Base-by-base conservation (phyloP, 2,113 vertebrate species). In the Quiscalus mexicanus region DNA sequence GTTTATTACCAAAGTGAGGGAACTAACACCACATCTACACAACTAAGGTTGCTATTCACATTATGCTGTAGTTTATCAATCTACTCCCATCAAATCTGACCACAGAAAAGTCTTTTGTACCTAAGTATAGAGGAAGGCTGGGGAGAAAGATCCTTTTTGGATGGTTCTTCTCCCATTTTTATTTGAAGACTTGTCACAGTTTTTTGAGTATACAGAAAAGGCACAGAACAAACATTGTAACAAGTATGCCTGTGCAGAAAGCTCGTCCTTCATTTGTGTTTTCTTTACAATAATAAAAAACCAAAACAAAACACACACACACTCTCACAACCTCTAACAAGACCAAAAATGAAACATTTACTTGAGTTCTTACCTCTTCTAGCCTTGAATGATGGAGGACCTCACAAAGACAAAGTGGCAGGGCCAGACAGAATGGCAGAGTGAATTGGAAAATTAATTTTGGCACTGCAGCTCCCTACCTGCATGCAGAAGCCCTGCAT, bases 111-210 rank as follows among this genome's bases (percentile, higher is more conserved):
- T 49, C 31, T 55, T 53, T 30, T 10, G 19, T 19, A 52, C n/a
- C 9, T 33, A 19, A 22, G 6, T 20, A n/a, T 0, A 0, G 4
- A 64, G 21, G 23, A 80, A 80, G 9, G 30, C 2, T 37, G 33
- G 5, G 37, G 33, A 75, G 10, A 12, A 23, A 79, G 15, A 23
- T 5, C 0, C 14, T 23, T 65, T 47, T 41, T 33, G 12, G 10
- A 64, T 44, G 8, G 25, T n/a, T 87, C 23, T 45, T 11, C 35
- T 65, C 17, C 45, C 6, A 13, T 58, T 62, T 56, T 44, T 33
- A 68, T 71, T 73, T 73, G 59, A 22, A 41, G 19, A 60, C 22
- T 62, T 33, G 6, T 18, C 17, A n/a, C 41, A 10, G 11, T 2
- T 44, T 11, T 60, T 22, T 44, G 12, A 28, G 37, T 16, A 45